These are phyloP conservation scores for Hetaerina titia DNA, from an alignment of 2,888 invertebrate species.

Conservation along the genomic window DNA sequence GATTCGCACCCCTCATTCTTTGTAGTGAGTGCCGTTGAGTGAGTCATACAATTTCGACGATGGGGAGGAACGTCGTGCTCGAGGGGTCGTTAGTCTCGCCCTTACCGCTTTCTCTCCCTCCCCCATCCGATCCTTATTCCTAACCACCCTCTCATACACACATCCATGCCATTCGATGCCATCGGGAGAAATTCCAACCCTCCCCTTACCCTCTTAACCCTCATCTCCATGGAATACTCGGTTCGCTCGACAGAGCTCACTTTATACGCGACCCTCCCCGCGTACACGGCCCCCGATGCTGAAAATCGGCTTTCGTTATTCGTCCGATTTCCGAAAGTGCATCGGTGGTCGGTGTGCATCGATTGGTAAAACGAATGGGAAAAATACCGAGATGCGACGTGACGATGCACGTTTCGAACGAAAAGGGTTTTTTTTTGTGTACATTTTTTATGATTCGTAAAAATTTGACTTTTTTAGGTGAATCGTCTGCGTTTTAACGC, in stretches of 20 bases:
- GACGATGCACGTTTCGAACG: no score
- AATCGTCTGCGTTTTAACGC: no score
- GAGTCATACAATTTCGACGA: slow-evolving; percentile 15
- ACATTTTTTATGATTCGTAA: no score
- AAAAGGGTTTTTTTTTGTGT: no score
- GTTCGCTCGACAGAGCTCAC: neutral
- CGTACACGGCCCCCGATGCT: no score
- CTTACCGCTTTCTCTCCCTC: slow-evolving; percentile 9
- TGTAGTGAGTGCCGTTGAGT: neutral
- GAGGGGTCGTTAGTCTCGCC: slow-evolving; percentile 26
- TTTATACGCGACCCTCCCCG: neutral
- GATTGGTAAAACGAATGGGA: neutral
- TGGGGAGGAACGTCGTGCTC: slow-evolving; percentile 18
- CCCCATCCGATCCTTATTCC: neutral
- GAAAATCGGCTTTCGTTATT: neutral
- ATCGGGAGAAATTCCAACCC: neutral
- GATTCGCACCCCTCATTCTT: slow-evolving; percentile 18
- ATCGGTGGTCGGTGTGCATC: neutral
- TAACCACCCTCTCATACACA: neutral
- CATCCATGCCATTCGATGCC: slow-evolving; percentile 32
- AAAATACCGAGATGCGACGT: neutral
- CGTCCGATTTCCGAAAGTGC: neutral
- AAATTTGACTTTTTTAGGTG: no score
- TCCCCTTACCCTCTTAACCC: neutral
- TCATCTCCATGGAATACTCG: no score